Evolutionary conservation across 2,113 vertebrate genomes (phyloP).

Genomic region (Cyphomyrus discorhynchus): DNA sequence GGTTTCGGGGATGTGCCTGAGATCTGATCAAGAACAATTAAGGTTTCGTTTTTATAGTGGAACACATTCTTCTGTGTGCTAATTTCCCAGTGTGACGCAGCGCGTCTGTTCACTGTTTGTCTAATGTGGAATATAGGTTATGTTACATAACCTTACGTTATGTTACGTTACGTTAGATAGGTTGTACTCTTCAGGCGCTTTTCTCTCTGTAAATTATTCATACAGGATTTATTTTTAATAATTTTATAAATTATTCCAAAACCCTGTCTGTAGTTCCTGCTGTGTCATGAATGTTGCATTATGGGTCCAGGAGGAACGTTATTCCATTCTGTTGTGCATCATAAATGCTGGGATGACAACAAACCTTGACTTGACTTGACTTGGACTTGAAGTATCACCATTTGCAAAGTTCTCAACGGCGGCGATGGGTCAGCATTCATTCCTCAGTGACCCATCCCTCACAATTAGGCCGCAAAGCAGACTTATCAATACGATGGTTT

Average conservation of each 20-base stretch:
- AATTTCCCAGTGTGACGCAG: not conserved
- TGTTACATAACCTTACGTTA: not conserved
- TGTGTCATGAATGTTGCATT: not conserved
- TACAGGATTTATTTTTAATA: not conserved
- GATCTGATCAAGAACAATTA: not conserved
- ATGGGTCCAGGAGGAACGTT: not conserved
- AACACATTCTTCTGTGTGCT: not conserved
- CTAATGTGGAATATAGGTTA: not conserved
- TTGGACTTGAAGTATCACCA: not conserved
- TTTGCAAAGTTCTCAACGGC: not conserved
- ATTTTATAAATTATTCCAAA: not conserved
- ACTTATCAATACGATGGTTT: not conserved
- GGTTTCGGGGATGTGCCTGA: not conserved
- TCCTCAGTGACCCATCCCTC: slow-evolving; percentile 11
- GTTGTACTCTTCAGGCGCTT: not conserved
- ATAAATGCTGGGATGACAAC: not conserved
- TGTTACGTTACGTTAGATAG: not conserved
- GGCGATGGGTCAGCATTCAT: slow-evolving; percentile 31
- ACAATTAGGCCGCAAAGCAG: not conserved
- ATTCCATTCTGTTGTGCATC: not conserved
- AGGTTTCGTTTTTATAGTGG: not conserved
- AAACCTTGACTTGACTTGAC: not conserved
- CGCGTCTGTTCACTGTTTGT: not conserved
- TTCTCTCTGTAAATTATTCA: not conserved
- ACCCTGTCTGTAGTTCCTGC: not conserved